These are phyloP conservation scores for Galbula dea DNA, from an alignment of 2,113 vertebrate species.

Conservation along the genomic window DNA sequence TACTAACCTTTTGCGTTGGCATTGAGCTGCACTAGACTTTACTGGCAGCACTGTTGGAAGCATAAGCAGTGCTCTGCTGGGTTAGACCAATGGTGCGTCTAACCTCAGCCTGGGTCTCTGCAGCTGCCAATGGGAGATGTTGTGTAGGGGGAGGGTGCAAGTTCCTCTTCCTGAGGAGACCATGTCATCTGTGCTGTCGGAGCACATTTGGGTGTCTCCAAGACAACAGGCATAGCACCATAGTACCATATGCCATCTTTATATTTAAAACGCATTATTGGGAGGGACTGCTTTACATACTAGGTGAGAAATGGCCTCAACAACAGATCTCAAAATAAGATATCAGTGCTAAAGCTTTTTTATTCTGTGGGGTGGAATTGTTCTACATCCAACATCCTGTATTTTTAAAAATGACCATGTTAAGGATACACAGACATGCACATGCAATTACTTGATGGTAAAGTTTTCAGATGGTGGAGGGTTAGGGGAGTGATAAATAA, in stretches of 20 bases:
- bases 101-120: background rate
- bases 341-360: background rate
- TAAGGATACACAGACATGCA: background rate
- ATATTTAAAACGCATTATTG: background rate
- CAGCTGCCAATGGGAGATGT: background rate
- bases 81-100: background rate
- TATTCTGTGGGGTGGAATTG: background rate
- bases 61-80: background rate
- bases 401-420: background rate
- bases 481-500: background rate
- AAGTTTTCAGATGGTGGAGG: background rate
- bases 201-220: background rate
- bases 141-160: background rate
- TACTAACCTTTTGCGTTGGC: background rate
- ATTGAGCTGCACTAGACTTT: background rate
- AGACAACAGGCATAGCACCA: background rate
- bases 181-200: background rate
- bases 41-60: rapidly evolving
- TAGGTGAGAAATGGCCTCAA: background rate
- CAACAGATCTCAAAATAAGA: background rate
- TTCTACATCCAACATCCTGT: background rate
- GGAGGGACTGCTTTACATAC: background rate
- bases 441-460: background rate
- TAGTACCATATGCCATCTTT: background rate
- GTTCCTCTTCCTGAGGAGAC: background rate